Percentiles rank a stretch among this genome's conserved stretches.
Evolutionary conservation across 1,140 invertebrate genomes (phyloP).

Genomic region (Ctenoplectra terminalis): DNA sequence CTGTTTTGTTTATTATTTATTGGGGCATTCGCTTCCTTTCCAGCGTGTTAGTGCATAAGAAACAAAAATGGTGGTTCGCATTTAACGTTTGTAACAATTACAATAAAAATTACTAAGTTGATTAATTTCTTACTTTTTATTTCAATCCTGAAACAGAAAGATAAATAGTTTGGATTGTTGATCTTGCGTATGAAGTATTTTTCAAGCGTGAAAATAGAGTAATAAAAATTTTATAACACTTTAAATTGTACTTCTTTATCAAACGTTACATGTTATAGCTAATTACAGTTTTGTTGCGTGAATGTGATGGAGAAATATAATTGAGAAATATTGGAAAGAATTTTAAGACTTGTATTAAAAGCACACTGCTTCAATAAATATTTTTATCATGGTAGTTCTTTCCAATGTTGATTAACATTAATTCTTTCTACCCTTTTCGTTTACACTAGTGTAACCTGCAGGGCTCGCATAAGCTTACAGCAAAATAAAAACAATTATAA

Average conservation of each 20-base stretch:
- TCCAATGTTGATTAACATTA: not conserved
- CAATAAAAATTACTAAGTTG: constrained; percentile 50
- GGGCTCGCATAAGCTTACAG: not conserved
- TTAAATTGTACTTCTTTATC: not conserved
- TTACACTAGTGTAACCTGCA: not conserved
- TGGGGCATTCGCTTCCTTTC: constrained; percentile 40
- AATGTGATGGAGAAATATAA: not conserved
- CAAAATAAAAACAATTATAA: not conserved
- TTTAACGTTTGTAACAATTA: constrained; percentile 54
- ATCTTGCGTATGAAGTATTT: too few relatives aligned
- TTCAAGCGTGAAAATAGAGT: not conserved
- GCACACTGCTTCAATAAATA: not conserved
- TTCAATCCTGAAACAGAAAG: not conserved
- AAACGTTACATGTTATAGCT: not conserved
- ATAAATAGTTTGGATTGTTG: not conserved
- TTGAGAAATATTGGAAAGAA: not conserved
- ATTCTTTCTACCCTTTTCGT: not conserved
- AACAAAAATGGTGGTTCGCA: constrained; percentile 36
- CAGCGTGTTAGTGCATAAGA: constrained; percentile 39
- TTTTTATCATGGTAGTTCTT: not conserved
- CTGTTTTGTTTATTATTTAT: constrained; percentile 43
- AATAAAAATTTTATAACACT: not conserved
- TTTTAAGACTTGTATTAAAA: not conserved
- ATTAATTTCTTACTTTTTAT: constrained; percentile 28
- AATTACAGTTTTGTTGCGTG: not conserved